phyloP scores from a whole-genome alignment of 2,113 vertebrate genomes.

The Saccopteryx leptura region DNA sequence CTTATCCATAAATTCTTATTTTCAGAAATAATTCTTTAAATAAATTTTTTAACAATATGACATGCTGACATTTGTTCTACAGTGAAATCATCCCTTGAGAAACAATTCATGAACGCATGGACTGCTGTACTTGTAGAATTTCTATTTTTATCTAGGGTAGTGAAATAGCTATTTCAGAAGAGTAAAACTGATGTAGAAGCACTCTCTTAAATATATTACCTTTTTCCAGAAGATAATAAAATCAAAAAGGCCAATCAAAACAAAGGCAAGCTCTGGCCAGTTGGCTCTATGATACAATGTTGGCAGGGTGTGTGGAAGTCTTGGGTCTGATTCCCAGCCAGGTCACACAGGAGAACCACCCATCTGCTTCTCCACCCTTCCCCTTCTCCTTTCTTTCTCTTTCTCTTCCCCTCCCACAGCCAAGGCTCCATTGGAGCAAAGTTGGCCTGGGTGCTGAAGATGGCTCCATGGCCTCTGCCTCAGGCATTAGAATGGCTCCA shows the following conservation, averaged over 20 bases:
- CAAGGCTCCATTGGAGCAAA: too few species aligned
- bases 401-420: too few species aligned
- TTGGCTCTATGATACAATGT: too few species aligned
- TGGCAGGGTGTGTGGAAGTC: too few species aligned
- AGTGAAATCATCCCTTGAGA: slow-evolving; percentile 30
- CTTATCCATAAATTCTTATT: slow-evolving; percentile 10
- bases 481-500: too few species aligned
- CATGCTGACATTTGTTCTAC: slow-evolving; percentile 21
- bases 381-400: too few species aligned
- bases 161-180: neutral
- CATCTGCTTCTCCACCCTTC: too few species aligned
- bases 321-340: too few species aligned
- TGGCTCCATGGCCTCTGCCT: too few species aligned
- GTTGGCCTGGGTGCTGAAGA: too few species aligned
- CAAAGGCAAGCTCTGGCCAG: too few species aligned
- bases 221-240: neutral
- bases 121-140: neutral
- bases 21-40: slow-evolving; percentile 43
- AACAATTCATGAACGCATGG: slow-evolving; percentile 44
- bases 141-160: slow-evolving; percentile 8
- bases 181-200: neutral
- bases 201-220: neutral
- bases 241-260: neutral
- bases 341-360: too few species aligned
- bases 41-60: neutral